phyloP scores from a whole-genome alignment of 2,113 vertebrate species.

The Pongo abelii region DNA sequence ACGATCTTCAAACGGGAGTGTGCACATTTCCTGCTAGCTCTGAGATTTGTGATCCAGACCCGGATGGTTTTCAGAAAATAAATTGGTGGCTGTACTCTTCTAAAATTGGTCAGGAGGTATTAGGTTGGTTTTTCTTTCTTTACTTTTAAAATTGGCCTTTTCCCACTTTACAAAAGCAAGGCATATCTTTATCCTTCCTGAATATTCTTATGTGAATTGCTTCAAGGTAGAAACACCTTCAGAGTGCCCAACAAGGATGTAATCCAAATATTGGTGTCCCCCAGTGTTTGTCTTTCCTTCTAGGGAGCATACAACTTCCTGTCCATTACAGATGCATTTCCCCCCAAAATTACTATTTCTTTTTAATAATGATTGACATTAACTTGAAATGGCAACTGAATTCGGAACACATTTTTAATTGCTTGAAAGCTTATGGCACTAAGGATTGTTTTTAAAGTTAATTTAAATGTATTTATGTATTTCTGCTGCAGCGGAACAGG shows the following conservation, averaged over 20 bases:
- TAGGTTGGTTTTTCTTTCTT: neutral
- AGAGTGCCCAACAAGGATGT: neutral
- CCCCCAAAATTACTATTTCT: neutral
- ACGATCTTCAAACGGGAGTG: neutral
- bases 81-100: neutral
- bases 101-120: neutral
- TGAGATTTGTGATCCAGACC: neutral
- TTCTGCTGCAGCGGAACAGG: neutral
- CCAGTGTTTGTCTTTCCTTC: neutral
- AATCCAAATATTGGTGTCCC: neutral
- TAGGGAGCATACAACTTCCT: neutral
- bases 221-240: neutral
- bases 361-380: neutral
- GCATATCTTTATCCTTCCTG: neutral
- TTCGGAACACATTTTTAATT: neutral
- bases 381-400: neutral
- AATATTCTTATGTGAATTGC: neutral
- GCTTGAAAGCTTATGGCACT: neutral
- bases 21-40: neutral
- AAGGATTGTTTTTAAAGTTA: neutral
- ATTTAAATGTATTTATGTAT: neutral
- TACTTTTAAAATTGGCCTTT: neutral
- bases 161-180: neutral
- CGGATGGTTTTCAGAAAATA: neutral
- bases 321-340: neutral